Conservation (phyloP, 2,888 invertebrate species). For the Parnassius orleans region DNA sequence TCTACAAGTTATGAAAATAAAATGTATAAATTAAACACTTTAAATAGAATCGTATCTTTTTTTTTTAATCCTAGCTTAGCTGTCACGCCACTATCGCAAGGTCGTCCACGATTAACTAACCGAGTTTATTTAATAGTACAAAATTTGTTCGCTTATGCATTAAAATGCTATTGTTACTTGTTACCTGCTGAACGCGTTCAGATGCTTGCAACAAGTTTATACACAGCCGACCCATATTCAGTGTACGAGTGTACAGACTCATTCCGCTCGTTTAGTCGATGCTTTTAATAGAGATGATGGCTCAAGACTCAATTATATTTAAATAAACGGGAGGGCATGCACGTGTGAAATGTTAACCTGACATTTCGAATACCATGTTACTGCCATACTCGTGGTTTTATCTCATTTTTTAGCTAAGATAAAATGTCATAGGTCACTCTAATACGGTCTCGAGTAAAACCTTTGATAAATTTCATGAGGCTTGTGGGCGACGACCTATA, state of each 20-base stretch:
- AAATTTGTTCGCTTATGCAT: slow-evolving; percentile 17
- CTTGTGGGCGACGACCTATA: slow-evolving; percentile 3
- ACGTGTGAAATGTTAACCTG: slow-evolving; percentile 58
- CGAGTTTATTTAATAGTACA: slow-evolving; percentile 9
- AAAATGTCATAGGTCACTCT: slow-evolving; percentile 25
- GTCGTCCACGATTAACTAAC: slow-evolving; percentile 11
- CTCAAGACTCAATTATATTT: slow-evolving; percentile 54
- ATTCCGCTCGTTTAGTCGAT: slow-evolving; percentile 71
- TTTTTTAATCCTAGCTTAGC: no score
- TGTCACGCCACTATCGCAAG: slow-evolving; percentile 19
- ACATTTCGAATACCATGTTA: slow-evolving; percentile 42
- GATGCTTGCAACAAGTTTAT: slow-evolving; percentile 41
- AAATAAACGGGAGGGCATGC: slow-evolving; percentile 52
- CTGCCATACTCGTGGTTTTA: slow-evolving; percentile 6
- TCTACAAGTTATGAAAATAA: not conserved
- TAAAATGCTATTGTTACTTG: slow-evolving; percentile 31
- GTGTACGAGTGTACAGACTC: slow-evolving; percentile 46
- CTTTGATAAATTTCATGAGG: slow-evolving; percentile 15
- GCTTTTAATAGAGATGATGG: slow-evolving; percentile 73
- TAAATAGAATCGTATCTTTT: slow-evolving; percentile 12
- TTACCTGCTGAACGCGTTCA: slow-evolving; percentile 36
- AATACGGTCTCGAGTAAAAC: slow-evolving; percentile 19
- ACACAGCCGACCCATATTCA: slow-evolving; percentile 61
- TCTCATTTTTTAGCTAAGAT: slow-evolving; percentile 7
- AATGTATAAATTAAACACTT: slow-evolving; percentile 2